A percentile compares a stretch with the other conserved stretches of the same genome.
phyloP scores from a whole-genome alignment of 2,888 invertebrate genomes.

The Penaeus monodon region DNA sequence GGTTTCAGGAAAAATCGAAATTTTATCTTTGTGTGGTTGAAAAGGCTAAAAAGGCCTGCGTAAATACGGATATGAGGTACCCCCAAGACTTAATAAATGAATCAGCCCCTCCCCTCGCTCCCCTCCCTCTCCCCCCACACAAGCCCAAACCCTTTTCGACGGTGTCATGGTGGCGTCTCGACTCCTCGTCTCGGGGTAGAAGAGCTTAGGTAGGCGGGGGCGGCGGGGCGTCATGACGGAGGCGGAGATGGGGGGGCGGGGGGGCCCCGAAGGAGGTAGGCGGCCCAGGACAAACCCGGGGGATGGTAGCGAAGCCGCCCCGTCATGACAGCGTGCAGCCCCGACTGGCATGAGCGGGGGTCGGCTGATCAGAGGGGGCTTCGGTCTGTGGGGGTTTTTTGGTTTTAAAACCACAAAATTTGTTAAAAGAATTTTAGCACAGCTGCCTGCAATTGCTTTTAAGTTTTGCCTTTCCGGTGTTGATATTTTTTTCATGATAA shows the following conservation, averaged over 20 bases:
- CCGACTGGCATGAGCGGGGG: conserved; percentile 88
- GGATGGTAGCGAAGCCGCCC: conserved; percentile 96
- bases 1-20: neutral
- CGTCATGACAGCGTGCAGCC: conserved; percentile 92
- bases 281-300: conserved; percentile 92
- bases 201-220: conserved; percentile 89
- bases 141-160: conserved; percentile 78
- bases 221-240: conserved; percentile 97
- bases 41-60: no score
- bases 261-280: conserved; percentile 88
- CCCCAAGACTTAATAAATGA: no score
- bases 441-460: no score
- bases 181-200: conserved; percentile 91
- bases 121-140: no score
- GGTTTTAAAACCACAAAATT: no score
- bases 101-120: no score
- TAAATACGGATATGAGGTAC: no score
- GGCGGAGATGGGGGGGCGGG: conserved; percentile 89
- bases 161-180: conserved; percentile 82
- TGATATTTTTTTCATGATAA: no score
- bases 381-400: conserved; percentile 82
- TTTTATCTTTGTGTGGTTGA: no score
- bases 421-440: no score
- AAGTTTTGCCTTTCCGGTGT: neutral
- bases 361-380: conserved; percentile 88